Evolutionary conservation across 2,888 invertebrate species (phyloP).

Genomic region (Furcula furcula): DNA sequence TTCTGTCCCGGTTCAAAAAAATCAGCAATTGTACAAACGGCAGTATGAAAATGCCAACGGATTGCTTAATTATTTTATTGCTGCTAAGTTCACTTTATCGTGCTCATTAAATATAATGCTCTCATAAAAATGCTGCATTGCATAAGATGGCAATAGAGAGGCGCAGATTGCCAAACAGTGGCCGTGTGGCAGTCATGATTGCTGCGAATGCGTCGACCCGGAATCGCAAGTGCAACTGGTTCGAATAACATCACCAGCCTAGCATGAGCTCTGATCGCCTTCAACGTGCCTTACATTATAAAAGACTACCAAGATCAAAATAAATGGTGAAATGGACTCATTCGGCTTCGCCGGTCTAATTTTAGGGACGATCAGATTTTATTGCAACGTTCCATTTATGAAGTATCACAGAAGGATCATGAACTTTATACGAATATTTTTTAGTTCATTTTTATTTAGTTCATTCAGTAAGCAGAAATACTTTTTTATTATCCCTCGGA

Average conservation of each 20-base stretch:
- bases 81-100: too few species aligned
- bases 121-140: slow-evolving; percentile 11
- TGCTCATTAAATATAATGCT: slow-evolving; percentile 11
- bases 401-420: slow-evolving; percentile 9
- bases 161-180: slow-evolving; percentile 26
- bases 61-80: too few species aligned
- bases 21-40: too few species aligned
- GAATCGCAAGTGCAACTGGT: slow-evolving; percentile 45
- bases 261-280: slow-evolving; percentile 25
- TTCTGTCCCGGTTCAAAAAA: too few species aligned
- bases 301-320: slow-evolving; percentile 12
- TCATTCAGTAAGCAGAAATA: too few species aligned
- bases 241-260: slow-evolving; percentile 37
- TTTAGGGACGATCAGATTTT: slow-evolving; percentile 38
- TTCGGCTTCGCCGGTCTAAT: slow-evolving; percentile 39
- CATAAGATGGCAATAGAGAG: slow-evolving; percentile 24
- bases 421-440: too few species aligned
- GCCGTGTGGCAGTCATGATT: slow-evolving; percentile 29
- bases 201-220: slow-evolving; percentile 54
- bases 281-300: slow-evolving; percentile 3
- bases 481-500: too few species aligned
- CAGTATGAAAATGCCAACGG: too few species aligned
- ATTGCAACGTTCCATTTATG: slow-evolving; percentile 31
- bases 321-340: slow-evolving; percentile 27
- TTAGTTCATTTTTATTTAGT: too few species aligned